Conservation (phyloP, 2,113 vertebrate genomes). For the Eleginops maclovinus region DNA sequence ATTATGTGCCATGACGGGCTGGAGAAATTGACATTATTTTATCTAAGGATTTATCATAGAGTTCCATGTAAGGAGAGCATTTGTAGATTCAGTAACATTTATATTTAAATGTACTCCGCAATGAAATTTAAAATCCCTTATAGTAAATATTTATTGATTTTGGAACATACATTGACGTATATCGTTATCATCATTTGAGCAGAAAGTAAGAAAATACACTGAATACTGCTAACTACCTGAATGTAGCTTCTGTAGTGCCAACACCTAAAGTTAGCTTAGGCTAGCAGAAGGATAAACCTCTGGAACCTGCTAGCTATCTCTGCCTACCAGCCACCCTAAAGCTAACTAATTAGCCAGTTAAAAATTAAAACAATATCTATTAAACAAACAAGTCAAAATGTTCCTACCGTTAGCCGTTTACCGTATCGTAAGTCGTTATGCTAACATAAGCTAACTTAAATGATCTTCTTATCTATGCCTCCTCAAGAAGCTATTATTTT, state of each 20-base stretch:
- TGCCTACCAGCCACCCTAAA: neutral
- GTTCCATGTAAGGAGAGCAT: neutral
- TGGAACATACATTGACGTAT: neutral
- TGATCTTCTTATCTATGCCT: neutral
- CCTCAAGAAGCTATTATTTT: neutral
- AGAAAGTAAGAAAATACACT: neutral
- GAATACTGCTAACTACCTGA: neutral
- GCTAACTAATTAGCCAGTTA: neutral
- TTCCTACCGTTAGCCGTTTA: neutral
- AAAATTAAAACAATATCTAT: too few species aligned
- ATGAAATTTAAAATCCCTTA: neutral
- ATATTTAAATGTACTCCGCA: neutral
- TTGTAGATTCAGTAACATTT: neutral
- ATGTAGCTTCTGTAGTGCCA: neutral
- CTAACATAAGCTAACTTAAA: neutral
- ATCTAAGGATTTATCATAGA: neutral
- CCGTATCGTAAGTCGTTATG: neutral
- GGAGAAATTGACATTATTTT: neutral
- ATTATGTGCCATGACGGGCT: slow-evolving; percentile 23
- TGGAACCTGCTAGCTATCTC: neutral
- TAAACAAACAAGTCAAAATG: neutral
- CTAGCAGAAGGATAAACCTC: neutral
- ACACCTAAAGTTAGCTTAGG: neutral
- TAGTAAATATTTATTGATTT: neutral
- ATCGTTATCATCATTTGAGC: neutral